A percentile compares a stretch with the other conserved stretches of the same genome.
These are phyloP conservation scores for Vanessa cardui DNA, from an alignment of 2,888 invertebrate genomes.

Conservation along the genomic window DNA sequence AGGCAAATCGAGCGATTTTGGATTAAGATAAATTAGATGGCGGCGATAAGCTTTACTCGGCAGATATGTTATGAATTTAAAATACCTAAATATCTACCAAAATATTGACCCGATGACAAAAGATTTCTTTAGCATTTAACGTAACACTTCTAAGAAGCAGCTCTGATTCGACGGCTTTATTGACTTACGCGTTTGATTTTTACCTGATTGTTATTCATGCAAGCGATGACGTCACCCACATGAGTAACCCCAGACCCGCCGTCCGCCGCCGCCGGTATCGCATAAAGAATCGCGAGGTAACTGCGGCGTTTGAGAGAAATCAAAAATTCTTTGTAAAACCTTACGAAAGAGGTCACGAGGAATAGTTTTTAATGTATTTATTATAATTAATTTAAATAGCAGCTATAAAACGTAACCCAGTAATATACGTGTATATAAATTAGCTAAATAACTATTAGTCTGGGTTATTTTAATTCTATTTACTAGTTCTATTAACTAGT, in stretches of 20 bases:
- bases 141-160: constrained; percentile 48
- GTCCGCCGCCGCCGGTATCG: constrained; percentile 15
- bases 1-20: too few relatives aligned
- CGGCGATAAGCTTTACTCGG: not conserved
- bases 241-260: constrained; percentile 69
- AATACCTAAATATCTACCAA: constrained; percentile 32
- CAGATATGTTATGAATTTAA: constrained; percentile 13
- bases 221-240: constrained; percentile 72
- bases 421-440: too few relatives aligned
- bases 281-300: constrained; percentile 14
- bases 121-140: constrained; percentile 47
- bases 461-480: too few relatives aligned
- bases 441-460: too few relatives aligned
- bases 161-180: constrained; percentile 38
- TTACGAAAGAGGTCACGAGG: constrained; percentile 18
- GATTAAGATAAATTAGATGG: too few relatives aligned
- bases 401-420: too few relatives aligned
- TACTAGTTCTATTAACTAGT: too few relatives aligned
- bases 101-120: constrained; percentile 39
- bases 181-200: constrained; percentile 54
- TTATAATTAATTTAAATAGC: too few relatives aligned
- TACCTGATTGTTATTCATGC: constrained; percentile 69
- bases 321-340: constrained; percentile 14
- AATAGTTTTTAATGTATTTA: not conserved
- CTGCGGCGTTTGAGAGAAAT: constrained; percentile 22